Conservation (phyloP, 2,888 invertebrate genomes). For the Serrognathus titanus region DNA sequence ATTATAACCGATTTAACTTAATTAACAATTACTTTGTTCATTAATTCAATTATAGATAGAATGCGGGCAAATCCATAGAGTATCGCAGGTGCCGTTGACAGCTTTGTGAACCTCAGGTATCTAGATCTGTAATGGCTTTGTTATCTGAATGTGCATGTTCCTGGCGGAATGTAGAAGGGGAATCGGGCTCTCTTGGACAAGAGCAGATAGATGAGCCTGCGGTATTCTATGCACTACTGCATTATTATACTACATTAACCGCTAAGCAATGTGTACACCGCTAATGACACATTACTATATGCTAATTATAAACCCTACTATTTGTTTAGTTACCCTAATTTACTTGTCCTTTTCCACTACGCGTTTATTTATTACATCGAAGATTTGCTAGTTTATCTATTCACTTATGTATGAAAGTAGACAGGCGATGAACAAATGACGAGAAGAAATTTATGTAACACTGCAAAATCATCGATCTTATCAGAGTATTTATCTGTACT, state of each 20-base stretch:
- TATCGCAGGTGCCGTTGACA: conserved; percentile 35
- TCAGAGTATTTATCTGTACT: too few relatives aligned
- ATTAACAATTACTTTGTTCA: conserved; percentile 35
- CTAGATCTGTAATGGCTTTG: conserved; percentile 38
- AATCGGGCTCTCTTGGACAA: conserved; percentile 18
- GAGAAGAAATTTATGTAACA: too few relatives aligned
- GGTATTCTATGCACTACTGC: conserved; percentile 22
- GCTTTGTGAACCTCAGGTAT: conserved; percentile 39
- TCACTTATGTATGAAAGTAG: too few relatives aligned
- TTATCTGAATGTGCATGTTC: conserved; percentile 34
- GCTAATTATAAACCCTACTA: not conserved
- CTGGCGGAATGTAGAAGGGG: conserved; percentile 27
- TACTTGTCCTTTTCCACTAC: too few relatives aligned
- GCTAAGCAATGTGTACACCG: conserved; percentile 20
- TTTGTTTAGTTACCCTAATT: too few relatives aligned
- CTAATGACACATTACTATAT: conserved; percentile 19
- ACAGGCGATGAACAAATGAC: too few relatives aligned
- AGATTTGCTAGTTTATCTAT: too few relatives aligned
- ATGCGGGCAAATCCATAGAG: conserved; percentile 35
- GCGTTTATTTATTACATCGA: too few relatives aligned
- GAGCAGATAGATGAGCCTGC: conserved; percentile 25
- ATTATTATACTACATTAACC: conserved; percentile 25
- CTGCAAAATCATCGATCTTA: too few relatives aligned
- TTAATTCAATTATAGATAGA: conserved; percentile 32
- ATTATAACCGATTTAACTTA: conserved; percentile 30